Base-by-base conservation (phyloP, 2,797 vertebrate genomes). In the Hydrocynus forskahlii region DNA sequence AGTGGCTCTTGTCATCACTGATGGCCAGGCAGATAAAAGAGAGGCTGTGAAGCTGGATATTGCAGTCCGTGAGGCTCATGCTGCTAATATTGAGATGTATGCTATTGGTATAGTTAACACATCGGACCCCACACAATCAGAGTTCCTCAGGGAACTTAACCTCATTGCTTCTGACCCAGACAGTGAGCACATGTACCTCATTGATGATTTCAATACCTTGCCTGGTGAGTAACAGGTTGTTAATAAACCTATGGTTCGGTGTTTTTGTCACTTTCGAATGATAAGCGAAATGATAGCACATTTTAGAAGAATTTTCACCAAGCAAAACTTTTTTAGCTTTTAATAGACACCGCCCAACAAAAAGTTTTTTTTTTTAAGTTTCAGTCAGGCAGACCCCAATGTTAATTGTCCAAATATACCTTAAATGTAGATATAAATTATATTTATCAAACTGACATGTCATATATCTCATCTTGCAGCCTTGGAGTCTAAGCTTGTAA, bases 91-190 rank as follows among this genome's bases (percentile, higher is more conserved):
- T 0, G 96, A 98, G 91, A 96, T 97, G 95, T 97, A 96, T 0
- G 96, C 97, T 0, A 91, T 97, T 87, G 97, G 96, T 52, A 97
- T 97, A 0, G 92, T 96, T 45, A 97, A 98, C 82, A 90, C 1
- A 94, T 95, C 0, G 29, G 96, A 97, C 84, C 92, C 94, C 0
- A 95, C 95, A 0, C 96, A 96, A 86, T 80, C 59, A 0, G 97
- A 97, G 85, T 98, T 97, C 85, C 88, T 96, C 80, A 89, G 81
- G 8, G 96, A 97, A 89, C 92, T 98, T 9, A 96, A 96, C 55
- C 92, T 97, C 81, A 97, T 97, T 29, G 97, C 96, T 2, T 97
- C 97, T 0, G 95, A 97, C 73, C 97, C 96, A 1, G 96, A 97
- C 83, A 81, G 75, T 4, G 96, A 98, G 79, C 97, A 98, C 87